A percentile compares a stretch with the other conserved stretches of the same genome.
These are phyloP conservation scores for Diaperis boleti DNA, from an alignment of 2,888 invertebrate genomes.

Conservation along the genomic window DNA sequence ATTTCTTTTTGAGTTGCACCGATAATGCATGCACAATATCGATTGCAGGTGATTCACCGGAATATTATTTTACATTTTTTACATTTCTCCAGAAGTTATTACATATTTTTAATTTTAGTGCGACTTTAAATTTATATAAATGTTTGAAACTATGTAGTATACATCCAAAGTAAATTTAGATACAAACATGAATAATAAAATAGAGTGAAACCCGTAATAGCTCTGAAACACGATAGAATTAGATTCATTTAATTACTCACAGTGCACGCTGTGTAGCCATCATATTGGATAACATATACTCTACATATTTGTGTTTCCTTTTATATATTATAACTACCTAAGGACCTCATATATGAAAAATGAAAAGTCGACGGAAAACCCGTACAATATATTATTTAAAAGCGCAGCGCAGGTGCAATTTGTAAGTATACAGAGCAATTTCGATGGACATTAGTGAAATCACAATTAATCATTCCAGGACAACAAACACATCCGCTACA, in stretches of 20 bases:
- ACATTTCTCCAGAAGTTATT: too few species aligned
- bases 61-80: too few species aligned
- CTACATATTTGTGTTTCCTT: neutral
- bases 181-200: constrained; percentile 8
- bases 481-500: constrained; percentile 12
- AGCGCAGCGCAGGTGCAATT: constrained; percentile 3
- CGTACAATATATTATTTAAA: constrained; percentile 5
- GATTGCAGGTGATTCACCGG: too few species aligned
- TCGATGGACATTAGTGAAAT: constrained; percentile 3
- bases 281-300: neutral
- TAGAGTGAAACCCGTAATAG: neutral
- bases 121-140: too few species aligned
- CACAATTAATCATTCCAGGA: constrained; percentile 7
- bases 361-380: neutral
- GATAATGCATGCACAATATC: too few species aligned
- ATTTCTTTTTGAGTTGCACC: too few species aligned
- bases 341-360: neutral
- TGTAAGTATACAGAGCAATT: constrained; percentile 7
- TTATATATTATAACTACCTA: constrained; percentile 1
- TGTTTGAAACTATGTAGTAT: neutral
- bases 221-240: constrained; percentile 9
- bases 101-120: too few species aligned
- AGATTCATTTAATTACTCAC: constrained; percentile 7
- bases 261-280: neutral
- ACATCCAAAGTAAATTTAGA: too few species aligned